phyloP scores from a whole-genome alignment of 1,140 invertebrate genomes.

The Phthorimaea operculella region DNA sequence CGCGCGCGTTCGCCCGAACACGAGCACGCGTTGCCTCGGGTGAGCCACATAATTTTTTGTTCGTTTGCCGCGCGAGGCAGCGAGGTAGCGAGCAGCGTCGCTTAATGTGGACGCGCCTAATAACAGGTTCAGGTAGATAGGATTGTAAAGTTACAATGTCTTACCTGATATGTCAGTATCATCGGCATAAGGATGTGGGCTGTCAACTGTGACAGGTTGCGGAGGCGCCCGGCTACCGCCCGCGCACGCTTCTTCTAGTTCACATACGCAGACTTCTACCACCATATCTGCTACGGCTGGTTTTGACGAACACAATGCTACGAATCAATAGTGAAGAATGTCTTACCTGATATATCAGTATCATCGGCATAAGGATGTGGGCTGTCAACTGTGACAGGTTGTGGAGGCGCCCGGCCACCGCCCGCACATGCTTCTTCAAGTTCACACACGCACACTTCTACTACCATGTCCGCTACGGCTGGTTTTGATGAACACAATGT shows the following conservation, averaged over 20 bases:
- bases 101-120: no score
- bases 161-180: conserved; percentile 58
- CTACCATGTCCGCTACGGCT: conserved; percentile 83
- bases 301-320: conserved; percentile 72
- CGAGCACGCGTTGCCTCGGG: no score
- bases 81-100: no score
- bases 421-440: conserved; percentile 90
- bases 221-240: conserved; percentile 70
- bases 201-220: conserved; percentile 91
- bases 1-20: no score
- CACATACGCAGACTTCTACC: conserved; percentile 92
- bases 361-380: conserved; percentile 88
- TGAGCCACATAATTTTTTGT: no score
- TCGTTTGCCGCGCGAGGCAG: no score
- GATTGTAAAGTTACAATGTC: no score
- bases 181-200: conserved; percentile 81
- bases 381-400: conserved; percentile 92
- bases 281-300: conserved; percentile 84
- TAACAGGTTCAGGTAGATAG: no score
- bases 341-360: conserved; percentile 52
- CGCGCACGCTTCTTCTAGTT: conserved; percentile 94
- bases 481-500: conserved; percentile 72
- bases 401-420: conserved; percentile 71
- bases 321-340: no score
- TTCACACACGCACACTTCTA: conserved; percentile 95